Evolutionary conservation across 2,797 vertebrate species (phyloP).

Genomic region (Uromys caudimaculatus): DNA sequence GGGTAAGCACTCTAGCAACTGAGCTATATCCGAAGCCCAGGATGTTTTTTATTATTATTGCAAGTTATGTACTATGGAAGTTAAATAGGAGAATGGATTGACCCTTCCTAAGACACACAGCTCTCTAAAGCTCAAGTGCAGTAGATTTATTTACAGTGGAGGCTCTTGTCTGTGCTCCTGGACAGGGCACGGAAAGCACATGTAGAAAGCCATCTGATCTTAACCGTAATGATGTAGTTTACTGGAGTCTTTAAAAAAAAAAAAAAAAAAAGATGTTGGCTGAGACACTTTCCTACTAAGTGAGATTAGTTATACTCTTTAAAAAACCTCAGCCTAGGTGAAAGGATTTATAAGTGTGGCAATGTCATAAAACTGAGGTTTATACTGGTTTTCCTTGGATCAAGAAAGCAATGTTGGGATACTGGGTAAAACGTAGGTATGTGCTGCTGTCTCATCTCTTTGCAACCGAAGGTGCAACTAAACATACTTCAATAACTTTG

Average conservation of each 20-base stretch:
- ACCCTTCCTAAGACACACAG: constrained; percentile 2
- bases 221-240: constrained; percentile 57
- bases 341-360: constrained; percentile 43
- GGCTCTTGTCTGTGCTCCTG: background rate
- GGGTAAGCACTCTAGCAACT: background rate
- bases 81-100: constrained; percentile 12
- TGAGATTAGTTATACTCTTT: constrained; percentile 59
- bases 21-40: background rate
- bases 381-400: background rate
- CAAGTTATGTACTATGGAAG: constrained; percentile 41
- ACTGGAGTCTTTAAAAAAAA: background rate
- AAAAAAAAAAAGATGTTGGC: background rate
- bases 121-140: constrained; percentile 24
- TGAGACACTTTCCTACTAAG: constrained; percentile 56
- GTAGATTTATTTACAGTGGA: background rate
- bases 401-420: background rate
- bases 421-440: background rate
- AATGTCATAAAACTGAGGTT: constrained; percentile 40
- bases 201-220: constrained; percentile 56
- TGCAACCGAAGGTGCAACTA: constrained; percentile 11
- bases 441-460: background rate
- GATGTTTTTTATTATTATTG: background rate
- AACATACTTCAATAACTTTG: constrained; percentile 14
- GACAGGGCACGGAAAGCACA: constrained; percentile 41
- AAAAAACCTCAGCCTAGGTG: constrained; percentile 20